Evolutionary conservation across 2,797 vertebrate species (phyloP).

Genomic region (Etheostoma perlongum): DNA sequence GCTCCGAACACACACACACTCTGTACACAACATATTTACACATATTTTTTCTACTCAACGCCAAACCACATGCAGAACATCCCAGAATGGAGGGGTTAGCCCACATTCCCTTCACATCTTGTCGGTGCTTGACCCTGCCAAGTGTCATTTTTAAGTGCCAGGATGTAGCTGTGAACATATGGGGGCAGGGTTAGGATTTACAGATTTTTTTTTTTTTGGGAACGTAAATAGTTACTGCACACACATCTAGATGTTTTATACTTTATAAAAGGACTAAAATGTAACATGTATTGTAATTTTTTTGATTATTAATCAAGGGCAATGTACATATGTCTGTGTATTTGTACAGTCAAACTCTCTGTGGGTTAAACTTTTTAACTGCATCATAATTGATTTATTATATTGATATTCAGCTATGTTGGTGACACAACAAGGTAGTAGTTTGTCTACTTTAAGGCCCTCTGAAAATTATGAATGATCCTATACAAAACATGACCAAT

Average conservation of each 20-base stretch:
- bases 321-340: background rate
- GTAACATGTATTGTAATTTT: background rate
- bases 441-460: background rate
- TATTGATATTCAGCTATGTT: background rate
- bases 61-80: conserved; percentile 55
- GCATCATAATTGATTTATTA: background rate
- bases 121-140: conserved; percentile 65
- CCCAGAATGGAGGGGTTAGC: conserved; percentile 61
- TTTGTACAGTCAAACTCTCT: background rate
- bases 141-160: conserved; percentile 64
- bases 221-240: background rate
- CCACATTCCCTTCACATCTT: conserved; percentile 71
- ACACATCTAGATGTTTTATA: background rate
- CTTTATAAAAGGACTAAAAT: background rate
- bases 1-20: conserved; percentile 25
- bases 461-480: conserved; percentile 1
- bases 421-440: background rate
- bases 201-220: conserved; percentile 6
- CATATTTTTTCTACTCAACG: conserved; percentile 38
- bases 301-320: background rate
- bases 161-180: conserved; percentile 65
- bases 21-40: conserved; percentile 33
- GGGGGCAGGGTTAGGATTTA: conserved; percentile 39
- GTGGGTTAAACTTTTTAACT: background rate
- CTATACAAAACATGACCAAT: conserved; percentile 1